phyloP scores from a whole-genome alignment of 2,797 vertebrate species.

The Hyperoplus immaculatus region DNA sequence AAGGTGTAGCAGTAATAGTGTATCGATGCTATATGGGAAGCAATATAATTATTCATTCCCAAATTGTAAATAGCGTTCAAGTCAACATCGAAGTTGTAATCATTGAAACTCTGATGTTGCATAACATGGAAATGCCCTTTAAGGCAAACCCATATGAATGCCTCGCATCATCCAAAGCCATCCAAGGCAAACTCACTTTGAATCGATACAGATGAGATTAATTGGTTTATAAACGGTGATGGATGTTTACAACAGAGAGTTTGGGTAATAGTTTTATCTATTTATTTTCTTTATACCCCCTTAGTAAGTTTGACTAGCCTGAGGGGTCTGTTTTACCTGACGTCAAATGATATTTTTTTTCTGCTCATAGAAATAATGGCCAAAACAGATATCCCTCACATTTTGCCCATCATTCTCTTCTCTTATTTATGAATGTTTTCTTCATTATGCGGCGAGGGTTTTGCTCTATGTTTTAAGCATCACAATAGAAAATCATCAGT shows the following conservation, averaged over 20 bases:
- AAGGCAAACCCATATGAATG: background rate
- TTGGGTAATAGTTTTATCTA: background rate
- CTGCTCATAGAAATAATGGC: background rate
- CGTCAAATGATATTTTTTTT: background rate
- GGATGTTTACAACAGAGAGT: background rate
- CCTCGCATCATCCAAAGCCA: background rate
- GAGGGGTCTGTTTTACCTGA: background rate
- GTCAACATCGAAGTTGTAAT: background rate
- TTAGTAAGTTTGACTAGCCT: background rate
- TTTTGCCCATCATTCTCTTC: conserved; percentile 25
- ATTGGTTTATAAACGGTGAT: background rate
- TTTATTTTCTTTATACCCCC: background rate
- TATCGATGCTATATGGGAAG: background rate
- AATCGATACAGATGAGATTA: background rate
- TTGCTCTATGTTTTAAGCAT: background rate
- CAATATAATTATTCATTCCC: background rate
- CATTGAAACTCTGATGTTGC: background rate
- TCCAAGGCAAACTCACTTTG: background rate
- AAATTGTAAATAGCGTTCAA: background rate
- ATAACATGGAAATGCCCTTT: background rate
- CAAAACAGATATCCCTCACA: background rate
- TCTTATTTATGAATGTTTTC: conserved; percentile 32
- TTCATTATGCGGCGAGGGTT: conserved; percentile 46
- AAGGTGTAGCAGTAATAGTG: background rate
- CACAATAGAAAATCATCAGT: background rate